Base-by-base conservation (phyloP, 2,888 invertebrate species). In the Andrena hattorfiana region DNA sequence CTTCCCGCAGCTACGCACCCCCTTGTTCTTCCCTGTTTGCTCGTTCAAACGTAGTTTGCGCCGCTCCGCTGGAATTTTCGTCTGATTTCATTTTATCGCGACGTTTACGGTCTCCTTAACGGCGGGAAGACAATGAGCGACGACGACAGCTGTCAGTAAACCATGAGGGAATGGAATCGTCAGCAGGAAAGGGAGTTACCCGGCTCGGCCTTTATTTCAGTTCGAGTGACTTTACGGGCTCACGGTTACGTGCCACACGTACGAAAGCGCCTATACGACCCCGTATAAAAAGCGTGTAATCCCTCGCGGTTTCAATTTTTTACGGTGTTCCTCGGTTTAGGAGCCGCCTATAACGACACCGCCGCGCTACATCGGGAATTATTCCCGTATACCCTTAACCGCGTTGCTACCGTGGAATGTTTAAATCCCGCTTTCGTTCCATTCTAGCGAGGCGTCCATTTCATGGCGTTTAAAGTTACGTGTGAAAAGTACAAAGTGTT, bases 201-300 rank as follows among this genome's bases (percentile, higher is more conserved):
- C 49, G 7, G 56, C 63, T 49, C 20, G 30, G n/a, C 35, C 72
- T 72, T 77, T 77, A 73, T 66, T 73, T 62, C 72, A 10, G 42
- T 35, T 26, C 54, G 28, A 73, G 69, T 20, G 60, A 76, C 42
- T 83, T 83, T 81, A 81, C 35, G 60, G 66, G 69, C 64, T 66
- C 69, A 8, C 48, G 71, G 69, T 81, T 83, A 83, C 81, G 81
- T 77, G 83, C 72, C 7, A n/a, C 8, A 72, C 72, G 54, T 77
- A 73, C 70, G 54, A 70, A 82, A 68, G 4, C 70, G 7, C 4
- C n/a, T 16, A 16, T 42, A 10, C 20, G 42, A 5, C 5, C n/a
- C 20, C 7, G 23, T 26, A 35, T 78, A 75, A 64, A 69, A 68
- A 83, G 54, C 83, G 64, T 60, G 56, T n/a, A 63, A 68, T 28